These are phyloP conservation scores for Dascillus cervinus DNA, from an alignment of 2,888 invertebrate genomes.

Conservation along the genomic window DNA sequence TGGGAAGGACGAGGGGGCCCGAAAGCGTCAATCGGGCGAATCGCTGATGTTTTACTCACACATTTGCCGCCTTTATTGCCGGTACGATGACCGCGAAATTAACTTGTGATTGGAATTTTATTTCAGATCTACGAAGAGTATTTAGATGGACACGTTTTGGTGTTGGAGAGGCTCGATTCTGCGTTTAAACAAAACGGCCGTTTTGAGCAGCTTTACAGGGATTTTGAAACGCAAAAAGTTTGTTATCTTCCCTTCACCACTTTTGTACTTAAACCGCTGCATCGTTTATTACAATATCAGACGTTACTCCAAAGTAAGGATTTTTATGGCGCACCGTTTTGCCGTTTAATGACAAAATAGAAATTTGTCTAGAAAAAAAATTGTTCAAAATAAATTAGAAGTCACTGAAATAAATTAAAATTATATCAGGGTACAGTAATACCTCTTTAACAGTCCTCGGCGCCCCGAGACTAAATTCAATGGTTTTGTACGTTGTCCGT, in stretches of 20 bases:
- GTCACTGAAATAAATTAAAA: too few species aligned
- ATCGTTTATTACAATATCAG: conserved; percentile 78
- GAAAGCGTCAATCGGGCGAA: conserved; percentile 48
- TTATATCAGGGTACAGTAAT: neutral
- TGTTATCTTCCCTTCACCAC: conserved; percentile 81
- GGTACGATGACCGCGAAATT: conserved; percentile 31
- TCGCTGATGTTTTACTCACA: conserved; percentile 68
- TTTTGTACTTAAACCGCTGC: conserved; percentile 75
- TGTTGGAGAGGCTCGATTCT: conserved; percentile 72
- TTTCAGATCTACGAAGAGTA: conserved; percentile 61
- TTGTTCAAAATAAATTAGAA: neutral
- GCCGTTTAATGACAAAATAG: neutral
- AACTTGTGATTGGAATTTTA: conserved; percentile 7
- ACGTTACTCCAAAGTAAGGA: conserved; percentile 65
- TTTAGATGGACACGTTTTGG: conserved; percentile 64
- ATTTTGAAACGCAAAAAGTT: conserved; percentile 75
- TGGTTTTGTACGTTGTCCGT: too few species aligned
- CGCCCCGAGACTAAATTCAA: too few species aligned
- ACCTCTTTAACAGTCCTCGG: too few species aligned
- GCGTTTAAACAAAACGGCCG: conserved; percentile 62
- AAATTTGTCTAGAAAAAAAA: neutral
- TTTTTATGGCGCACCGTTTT: neutral
- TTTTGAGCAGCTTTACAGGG: conserved; percentile 63
- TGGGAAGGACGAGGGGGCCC: conserved; percentile 60
- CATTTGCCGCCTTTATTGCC: conserved; percentile 57